Evolutionary conservation across 2,797 vertebrate genomes (phyloP).

Genomic region (Tauraco hartlaubi): DNA sequence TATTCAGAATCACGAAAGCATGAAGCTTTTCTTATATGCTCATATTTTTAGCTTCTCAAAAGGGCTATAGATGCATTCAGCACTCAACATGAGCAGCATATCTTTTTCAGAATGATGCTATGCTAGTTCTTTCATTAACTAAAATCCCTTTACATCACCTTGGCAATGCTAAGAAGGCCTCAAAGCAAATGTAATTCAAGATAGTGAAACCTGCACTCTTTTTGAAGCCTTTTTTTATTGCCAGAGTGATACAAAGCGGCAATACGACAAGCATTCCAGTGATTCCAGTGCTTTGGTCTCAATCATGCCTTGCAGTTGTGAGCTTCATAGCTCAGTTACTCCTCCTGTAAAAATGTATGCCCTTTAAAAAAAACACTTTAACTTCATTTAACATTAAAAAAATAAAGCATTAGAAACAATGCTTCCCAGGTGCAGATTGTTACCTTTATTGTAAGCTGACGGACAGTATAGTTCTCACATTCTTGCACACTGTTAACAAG

Average conservation of each 20-base stretch:
- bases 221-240: neutral
- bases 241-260: neutral
- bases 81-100: neutral
- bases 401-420: neutral
- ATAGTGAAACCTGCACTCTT: neutral
- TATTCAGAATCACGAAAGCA: neutral
- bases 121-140: neutral
- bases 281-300: neutral
- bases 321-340: neutral
- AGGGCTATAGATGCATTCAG: neutral
- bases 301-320: neutral
- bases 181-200: neutral
- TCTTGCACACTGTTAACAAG: constrained; percentile 87
- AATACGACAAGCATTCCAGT: neutral
- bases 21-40: neutral
- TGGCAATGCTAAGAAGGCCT: neutral
- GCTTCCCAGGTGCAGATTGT: neutral
- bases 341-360: neutral
- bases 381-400: neutral
- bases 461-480: constrained; percentile 91
- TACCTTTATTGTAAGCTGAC: constrained; percentile 93
- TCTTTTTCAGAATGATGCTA: neutral
- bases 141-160: neutral
- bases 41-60: neutral
- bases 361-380: neutral